A percentile compares a stretch with the other conserved stretches of the same genome.
Evolutionary conservation across 2,113 vertebrate species (phyloP).

Genomic region (Zosterops lateralis): DNA sequence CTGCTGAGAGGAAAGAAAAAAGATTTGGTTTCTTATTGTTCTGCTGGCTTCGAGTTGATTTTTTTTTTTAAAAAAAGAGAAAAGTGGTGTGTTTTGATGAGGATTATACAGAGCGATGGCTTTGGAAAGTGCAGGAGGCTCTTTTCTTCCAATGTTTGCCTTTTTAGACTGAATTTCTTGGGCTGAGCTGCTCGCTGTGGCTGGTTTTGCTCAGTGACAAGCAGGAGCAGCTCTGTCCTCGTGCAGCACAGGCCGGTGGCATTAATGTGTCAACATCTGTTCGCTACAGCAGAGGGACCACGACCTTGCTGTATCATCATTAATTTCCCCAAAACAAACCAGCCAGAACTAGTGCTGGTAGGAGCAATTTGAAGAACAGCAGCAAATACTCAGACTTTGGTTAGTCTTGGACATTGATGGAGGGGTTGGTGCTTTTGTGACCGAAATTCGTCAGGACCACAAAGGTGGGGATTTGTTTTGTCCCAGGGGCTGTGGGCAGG

Average conservation of each 20-base stretch:
- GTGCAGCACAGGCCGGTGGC: neutral
- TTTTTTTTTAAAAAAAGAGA: neutral
- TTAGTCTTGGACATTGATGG: slow-evolving; percentile 53
- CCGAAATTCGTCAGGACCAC: neutral
- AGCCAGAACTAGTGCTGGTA: slow-evolving; percentile 58
- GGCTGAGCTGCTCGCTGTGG: neutral
- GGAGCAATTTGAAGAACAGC: slow-evolving; percentile 56
- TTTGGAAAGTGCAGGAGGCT: neutral
- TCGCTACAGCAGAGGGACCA: slow-evolving; percentile 14
- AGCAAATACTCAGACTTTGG: slow-evolving; percentile 58
- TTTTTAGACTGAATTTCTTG: neutral
- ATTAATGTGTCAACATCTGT: slow-evolving; percentile 62
- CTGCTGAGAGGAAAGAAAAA: slow-evolving; percentile 1
- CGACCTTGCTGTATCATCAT: slow-evolving; percentile 67
- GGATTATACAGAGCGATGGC: neutral
- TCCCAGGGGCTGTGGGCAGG: neutral
- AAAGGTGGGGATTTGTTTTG: neutral
- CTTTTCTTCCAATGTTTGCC: neutral
- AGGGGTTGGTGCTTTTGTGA: slow-evolving; percentile 8
- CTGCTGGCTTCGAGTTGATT: neutral
- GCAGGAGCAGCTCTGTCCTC: neutral
- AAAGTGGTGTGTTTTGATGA: neutral
- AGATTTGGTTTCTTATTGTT: neutral
- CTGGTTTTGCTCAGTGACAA: neutral
- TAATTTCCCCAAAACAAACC: slow-evolving; percentile 65